Base-by-base conservation (phyloP, 1,140 invertebrate genomes). In the Zeugodacus cucurbitae region DNA sequence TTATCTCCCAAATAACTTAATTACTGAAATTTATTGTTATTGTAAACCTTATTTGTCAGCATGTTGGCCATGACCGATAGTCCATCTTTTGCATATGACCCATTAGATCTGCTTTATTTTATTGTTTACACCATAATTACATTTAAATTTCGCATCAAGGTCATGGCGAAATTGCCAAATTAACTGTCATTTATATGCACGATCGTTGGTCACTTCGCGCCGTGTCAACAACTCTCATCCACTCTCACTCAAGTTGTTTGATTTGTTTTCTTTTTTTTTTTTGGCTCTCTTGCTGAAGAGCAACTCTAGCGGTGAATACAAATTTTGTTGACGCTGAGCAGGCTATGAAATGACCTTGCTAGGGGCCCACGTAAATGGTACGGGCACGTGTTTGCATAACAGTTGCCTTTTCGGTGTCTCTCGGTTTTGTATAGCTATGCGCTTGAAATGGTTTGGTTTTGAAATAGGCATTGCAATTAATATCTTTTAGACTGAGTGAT, bases 101-200 rank as follows among this genome's bases (percentile, higher is more conserved):
- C 14, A 54, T 82, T 82, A 48, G 29, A 22, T 48, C 1, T 29
- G 48, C 2, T 14, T 44, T 29, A 48, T 7, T 3, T 29, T 82
- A 26, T 0, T 20, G 11, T 26, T 82, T 48, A 54, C 67, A 48
- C 74, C 74, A 82, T 41, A 82, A 82, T 82, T 82, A 48, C 41
- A 82, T 82, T 44, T 29, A 82, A 82, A 82, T 48, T 82, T 82
- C 22, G 37, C 7, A 26, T 82, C 41, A 82, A 48, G 74, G 74
- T 82, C 11, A 54, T 54, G 41, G 41, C 74, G 74, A 82, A 82
- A 82, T 82, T 82, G 11, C 7, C 74, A 26, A 82, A 82, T 82
- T 82, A 54, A 48, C 11, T 2, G n/a, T 48, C 37, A 82, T 82
- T 82, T 44, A 82, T 48, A 82, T 82, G 74, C 74, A 48, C 7